These are phyloP conservation scores for Neogobius melanostomus DNA, from an alignment of 2,113 vertebrate species.

Conservation along the genomic window DNA sequence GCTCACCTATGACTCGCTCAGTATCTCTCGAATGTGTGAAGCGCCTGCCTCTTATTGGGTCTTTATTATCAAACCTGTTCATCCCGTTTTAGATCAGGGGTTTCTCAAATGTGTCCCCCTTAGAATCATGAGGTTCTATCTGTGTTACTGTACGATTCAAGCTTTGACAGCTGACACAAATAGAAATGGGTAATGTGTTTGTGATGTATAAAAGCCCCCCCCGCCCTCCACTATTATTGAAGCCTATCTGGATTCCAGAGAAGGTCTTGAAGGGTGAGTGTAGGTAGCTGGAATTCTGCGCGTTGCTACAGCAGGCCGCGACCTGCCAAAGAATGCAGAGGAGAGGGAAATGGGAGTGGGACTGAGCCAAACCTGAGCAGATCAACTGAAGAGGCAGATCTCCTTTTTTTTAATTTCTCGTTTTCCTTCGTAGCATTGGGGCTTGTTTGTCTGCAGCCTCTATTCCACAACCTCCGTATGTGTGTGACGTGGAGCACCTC, in stretches of 20 bases:
- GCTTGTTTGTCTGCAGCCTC: not conserved
- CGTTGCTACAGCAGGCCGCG: constrained; percentile 56
- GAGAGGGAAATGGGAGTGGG: constrained; percentile 30
- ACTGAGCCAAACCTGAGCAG: constrained; percentile 16
- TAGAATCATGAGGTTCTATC: too few relatives aligned
- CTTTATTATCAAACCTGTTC: too few relatives aligned
- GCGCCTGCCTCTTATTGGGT: too few relatives aligned
- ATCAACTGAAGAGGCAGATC: not conserved
- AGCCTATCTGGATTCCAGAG: not conserved
- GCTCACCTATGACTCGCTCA: constrained; percentile 4
- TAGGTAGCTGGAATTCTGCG: constrained; percentile 40
- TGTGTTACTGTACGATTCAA: too few relatives aligned
- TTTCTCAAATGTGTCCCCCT: too few relatives aligned
- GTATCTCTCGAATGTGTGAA: too few relatives aligned
- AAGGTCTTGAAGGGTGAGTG: constrained; percentile 19
- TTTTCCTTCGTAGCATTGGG: not conserved
- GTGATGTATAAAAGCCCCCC: too few relatives aligned
- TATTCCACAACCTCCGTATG: not conserved
- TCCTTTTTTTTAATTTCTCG: not conserved
- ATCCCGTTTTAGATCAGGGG: too few relatives aligned
- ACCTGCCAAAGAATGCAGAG: constrained; percentile 71
- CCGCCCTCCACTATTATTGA: too few relatives aligned
- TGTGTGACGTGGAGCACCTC: not conserved
- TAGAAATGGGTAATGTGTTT: too few relatives aligned
- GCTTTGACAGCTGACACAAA: too few relatives aligned